Conservation (phyloP, 2,888 invertebrate species). For the Pelosia muscerda region DNA sequence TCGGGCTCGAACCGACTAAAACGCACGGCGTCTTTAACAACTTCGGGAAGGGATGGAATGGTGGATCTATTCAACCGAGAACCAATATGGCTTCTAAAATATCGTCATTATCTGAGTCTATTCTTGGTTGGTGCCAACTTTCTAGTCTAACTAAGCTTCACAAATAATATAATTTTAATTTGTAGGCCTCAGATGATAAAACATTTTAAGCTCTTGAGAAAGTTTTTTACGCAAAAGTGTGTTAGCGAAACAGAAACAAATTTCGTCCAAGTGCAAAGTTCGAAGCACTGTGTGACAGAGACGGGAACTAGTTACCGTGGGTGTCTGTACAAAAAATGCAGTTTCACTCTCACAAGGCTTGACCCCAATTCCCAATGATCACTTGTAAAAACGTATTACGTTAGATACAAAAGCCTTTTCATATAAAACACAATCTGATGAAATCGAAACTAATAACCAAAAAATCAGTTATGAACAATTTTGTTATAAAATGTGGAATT, state of each 20-base stretch:
- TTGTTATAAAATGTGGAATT: conserved; percentile 11
- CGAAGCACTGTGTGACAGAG: conserved; percentile 43
- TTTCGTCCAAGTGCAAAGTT: conserved; percentile 39
- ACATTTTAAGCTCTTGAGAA: conserved; percentile 20
- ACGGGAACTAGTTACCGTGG: conserved; percentile 23
- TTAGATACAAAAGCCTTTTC: conserved; percentile 19
- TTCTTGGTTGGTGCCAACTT: no score
- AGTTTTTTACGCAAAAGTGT: conserved; percentile 29
- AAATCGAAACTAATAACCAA: conserved; percentile 6
- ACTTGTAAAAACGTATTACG: conserved; percentile 39
- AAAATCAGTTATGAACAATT: conserved; percentile 1
- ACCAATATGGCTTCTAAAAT: no score
- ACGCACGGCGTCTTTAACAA: no score
- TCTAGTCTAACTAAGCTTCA: neutral
- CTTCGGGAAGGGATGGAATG: no score
- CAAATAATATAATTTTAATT: neutral
- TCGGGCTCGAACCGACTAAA: no score
- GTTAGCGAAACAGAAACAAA: conserved; percentile 30
- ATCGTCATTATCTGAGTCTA: no score
- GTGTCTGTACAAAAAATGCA: conserved; percentile 61
- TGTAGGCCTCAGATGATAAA: conserved; percentile 4
- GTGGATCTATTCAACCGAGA: no score
- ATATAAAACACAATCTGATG: neutral
- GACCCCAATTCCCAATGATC: conserved; percentile 56
- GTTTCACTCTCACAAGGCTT: conserved; percentile 66